Evolutionary conservation across 2,888 invertebrate genomes (phyloP), one percentile per base, ranked within the genome.

Genomic region (Pyrrhia umbra): DNA sequence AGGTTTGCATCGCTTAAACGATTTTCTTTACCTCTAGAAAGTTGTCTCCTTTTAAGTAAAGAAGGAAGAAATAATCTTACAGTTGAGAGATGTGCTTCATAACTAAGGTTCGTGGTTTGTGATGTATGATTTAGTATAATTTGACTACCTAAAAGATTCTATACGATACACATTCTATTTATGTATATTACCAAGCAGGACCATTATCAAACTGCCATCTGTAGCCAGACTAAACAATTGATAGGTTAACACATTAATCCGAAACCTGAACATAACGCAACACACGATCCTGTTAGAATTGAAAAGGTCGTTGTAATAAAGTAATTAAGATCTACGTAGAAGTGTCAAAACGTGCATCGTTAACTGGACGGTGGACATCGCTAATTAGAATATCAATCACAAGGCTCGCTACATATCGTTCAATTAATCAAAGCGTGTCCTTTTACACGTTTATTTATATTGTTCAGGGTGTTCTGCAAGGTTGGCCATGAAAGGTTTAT

Each of bases 381-480:
- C 57, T 80, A 80, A 79, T 79, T 77, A 79, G 62, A 72, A 80
- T 80, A 79, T 79, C 68, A 79, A 79, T 80, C 79, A 66, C 68
- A 68, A 68, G 77, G 71, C 57, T 68, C 77, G 63, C 69, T 73
- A 69, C 42, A 30, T 52, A 74, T 49, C 40, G 61, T 62, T 60
- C 43, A 56, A 79, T 79, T 79, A 76, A 71, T 66, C 30, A 66
- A 27, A 60, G 40, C 42, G 62, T 63, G 59, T 80, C 62, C 59
- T 67, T 77, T 63, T 64, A 69, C 75, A 55, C 27, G 52, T 69
- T 65, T 50, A 57, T 77, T 66, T 34, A 46, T 66, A 68, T 52
- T 42, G 27, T 58, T 59, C 59, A 60, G 58, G 55, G 30, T 59
- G 60, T 55, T 34, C 45, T 68, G 25, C 60, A 61, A 79, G 74